Conservation (phyloP, 2,797 vertebrate genomes). For the Gambusia yucatana region DNA sequence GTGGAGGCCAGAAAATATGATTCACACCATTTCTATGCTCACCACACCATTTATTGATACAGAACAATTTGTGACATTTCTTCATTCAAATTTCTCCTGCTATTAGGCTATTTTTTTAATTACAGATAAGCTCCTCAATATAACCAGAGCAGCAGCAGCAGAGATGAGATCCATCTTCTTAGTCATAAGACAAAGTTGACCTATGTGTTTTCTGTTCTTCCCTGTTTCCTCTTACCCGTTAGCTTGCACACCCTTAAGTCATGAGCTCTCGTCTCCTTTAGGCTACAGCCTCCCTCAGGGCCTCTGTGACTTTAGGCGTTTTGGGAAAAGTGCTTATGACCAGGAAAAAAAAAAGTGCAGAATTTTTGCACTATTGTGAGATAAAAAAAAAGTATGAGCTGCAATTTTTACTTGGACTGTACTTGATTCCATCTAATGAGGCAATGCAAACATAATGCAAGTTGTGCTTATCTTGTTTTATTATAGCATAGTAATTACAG, state of each 20-base stretch:
- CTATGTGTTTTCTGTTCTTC: background rate
- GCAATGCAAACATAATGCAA: conserved; percentile 47
- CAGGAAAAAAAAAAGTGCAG: conserved; percentile 44
- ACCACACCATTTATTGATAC: conserved; percentile 4
- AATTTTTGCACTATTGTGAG: conserved; percentile 42
- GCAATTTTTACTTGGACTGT: conserved; percentile 47
- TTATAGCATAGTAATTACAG: conserved; percentile 55
- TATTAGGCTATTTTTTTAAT: background rate
- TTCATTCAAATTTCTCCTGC: background rate
- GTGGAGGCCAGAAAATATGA: conserved; percentile 1
- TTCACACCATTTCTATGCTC: background rate
- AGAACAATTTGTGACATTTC: conserved; percentile 2
- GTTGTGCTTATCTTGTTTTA: conserved; percentile 59
- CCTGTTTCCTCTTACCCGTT: background rate
- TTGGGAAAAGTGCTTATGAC: conserved; percentile 57
- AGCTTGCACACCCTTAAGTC: conserved; percentile 36
- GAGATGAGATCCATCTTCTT: background rate
- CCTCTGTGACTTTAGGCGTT: conserved; percentile 26
- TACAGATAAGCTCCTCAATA: background rate
- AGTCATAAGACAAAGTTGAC: background rate
- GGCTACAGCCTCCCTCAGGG: conserved; percentile 30
- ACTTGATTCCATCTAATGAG: conserved; percentile 63
- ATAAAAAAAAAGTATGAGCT: conserved; percentile 54
- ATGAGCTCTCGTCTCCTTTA: conserved; percentile 16
- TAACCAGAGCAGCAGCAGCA: background rate